These are phyloP conservation scores for Heliothis virescens DNA, from an alignment of 1,140 invertebrate species.

Conservation along the genomic window DNA sequence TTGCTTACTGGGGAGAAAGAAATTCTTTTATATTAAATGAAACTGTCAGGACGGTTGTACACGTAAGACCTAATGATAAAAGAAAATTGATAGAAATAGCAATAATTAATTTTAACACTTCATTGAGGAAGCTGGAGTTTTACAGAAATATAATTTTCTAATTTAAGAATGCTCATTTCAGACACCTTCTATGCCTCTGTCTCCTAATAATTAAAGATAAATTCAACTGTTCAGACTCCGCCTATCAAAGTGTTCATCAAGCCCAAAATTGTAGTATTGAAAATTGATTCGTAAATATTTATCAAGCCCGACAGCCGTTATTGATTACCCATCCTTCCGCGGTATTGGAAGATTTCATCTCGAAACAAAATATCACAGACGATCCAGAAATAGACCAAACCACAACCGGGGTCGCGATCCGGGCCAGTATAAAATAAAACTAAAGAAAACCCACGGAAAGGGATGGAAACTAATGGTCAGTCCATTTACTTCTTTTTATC, in stretches of 20 bases:
- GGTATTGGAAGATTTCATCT: constrained; percentile 7
- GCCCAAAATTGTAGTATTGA: not conserved
- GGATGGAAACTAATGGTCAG: constrained; percentile 63
- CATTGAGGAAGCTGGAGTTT: too few species aligned
- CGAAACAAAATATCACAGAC: constrained; percentile 10
- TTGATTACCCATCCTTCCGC: not conserved
- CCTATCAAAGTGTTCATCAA: not conserved
- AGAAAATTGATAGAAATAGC: too few species aligned
- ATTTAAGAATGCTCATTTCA: too few species aligned
- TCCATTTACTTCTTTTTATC: constrained; percentile 49
- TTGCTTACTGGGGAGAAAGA: constrained; percentile 11
- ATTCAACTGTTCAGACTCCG: too few species aligned
- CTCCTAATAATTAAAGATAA: too few species aligned
- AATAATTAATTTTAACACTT: too few species aligned
- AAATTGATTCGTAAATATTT: constrained; percentile 6
- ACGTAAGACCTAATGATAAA: not conserved
- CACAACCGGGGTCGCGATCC: constrained; percentile 17
- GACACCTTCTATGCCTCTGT: too few species aligned
- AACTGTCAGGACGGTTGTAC: not conserved
- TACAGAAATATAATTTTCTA: too few species aligned
- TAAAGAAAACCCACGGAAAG: constrained; percentile 58
- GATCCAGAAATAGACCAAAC: constrained; percentile 38
- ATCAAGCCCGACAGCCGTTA: not conserved
- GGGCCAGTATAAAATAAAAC: constrained; percentile 60
- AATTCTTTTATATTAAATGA: constrained; percentile 6